Percentiles rank a stretch among this genome's conserved stretches.
phyloP scores from a whole-genome alignment of 2,797 vertebrate species.

The Anableps anableps region DNA sequence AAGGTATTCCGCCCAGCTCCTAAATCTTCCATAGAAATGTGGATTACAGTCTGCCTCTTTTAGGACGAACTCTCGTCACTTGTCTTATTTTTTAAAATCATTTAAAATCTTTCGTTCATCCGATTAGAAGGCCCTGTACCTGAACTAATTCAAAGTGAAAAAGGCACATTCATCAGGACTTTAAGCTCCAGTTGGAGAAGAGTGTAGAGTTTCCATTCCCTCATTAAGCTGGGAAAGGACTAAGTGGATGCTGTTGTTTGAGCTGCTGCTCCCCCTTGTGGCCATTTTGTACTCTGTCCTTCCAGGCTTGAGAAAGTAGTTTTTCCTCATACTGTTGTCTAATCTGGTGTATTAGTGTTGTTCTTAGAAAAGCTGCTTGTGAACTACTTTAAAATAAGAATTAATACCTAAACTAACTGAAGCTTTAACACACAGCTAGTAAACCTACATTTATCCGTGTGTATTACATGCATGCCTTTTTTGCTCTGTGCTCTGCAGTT shows the following conservation, averaged over 20 bases:
- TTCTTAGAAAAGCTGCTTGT: not conserved
- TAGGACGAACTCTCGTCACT: slow-evolving; percentile 54
- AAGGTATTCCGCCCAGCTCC: slow-evolving; percentile 84
- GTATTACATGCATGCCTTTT: not conserved
- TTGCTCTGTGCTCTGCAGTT: slow-evolving; percentile 79
- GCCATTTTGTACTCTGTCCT: not conserved
- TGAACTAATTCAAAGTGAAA: slow-evolving; percentile 69
- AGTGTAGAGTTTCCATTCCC: slow-evolving; percentile 61
- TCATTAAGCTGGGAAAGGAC: slow-evolving; percentile 40
- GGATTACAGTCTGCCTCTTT: slow-evolving; percentile 70
- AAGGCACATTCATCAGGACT: slow-evolving; percentile 54
- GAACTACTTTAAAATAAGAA: not conserved
- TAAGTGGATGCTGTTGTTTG: slow-evolving; percentile 19
- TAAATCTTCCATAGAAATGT: slow-evolving; percentile 42
- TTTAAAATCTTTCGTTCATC: slow-evolving; percentile 55
- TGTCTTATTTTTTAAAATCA: slow-evolving; percentile 47
- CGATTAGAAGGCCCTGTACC: slow-evolving; percentile 52
- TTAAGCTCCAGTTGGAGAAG: slow-evolving; percentile 59
- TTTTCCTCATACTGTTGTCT: not conserved
- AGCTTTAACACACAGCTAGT: not conserved
- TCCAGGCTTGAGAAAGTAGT: not conserved
- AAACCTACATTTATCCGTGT: not conserved
- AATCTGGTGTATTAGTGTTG: not conserved
- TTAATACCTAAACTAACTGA: not conserved
- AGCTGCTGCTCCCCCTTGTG: slow-evolving; percentile 62